Evolutionary conservation across 2,113 vertebrate species (phyloP).

Genomic region (Pelecanus crispus): DNA sequence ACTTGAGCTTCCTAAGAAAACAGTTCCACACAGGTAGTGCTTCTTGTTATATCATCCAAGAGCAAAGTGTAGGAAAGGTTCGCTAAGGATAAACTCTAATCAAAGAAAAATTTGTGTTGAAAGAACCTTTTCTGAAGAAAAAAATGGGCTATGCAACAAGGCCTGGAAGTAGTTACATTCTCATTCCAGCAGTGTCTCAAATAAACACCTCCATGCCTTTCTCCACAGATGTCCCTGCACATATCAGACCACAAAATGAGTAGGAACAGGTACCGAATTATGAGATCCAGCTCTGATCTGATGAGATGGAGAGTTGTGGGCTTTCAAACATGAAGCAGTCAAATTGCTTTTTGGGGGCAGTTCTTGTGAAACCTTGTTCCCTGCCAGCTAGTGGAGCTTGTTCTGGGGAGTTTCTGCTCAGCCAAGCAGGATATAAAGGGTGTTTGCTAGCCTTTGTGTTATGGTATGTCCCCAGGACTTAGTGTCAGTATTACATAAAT

Average conservation of each 20-base stretch:
- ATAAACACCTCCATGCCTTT: not conserved
- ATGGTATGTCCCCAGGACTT: fast-evolving
- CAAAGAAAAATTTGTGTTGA: not conserved
- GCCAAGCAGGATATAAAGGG: not conserved
- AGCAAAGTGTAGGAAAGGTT: not conserved
- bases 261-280: not conserved
- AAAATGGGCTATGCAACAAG: not conserved
- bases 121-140: not conserved
- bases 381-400: not conserved
- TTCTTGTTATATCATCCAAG: not conserved
- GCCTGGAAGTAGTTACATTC: not conserved
- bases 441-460: not conserved
- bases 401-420: not conserved
- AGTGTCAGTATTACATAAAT: not conserved
- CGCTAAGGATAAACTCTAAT: not conserved
- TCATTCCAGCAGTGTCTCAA: not conserved
- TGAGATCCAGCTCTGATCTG: not conserved
- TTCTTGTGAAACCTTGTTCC: not conserved
- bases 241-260: not conserved
- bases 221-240: not conserved
- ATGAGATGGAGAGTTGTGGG: not conserved
- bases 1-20: not conserved
- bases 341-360: not conserved
- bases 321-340: not conserved
- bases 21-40: not conserved